phyloP scores from a whole-genome alignment of 2,113 vertebrate species.

The Microcebus jonahi region DNA sequence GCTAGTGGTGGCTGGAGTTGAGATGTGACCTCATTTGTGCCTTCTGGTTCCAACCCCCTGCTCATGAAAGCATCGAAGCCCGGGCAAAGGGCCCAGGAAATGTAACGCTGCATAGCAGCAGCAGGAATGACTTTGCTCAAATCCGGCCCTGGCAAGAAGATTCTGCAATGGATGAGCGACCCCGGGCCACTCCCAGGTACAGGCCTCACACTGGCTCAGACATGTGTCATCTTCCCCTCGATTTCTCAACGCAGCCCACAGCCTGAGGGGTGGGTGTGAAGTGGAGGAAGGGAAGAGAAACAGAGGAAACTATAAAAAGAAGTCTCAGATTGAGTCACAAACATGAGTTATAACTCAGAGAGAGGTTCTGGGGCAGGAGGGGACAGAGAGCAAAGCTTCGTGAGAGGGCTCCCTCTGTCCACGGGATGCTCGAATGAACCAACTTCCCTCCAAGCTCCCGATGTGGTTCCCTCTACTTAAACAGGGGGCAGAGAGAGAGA shows the following conservation, averaged over 20 bases:
- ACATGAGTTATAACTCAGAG: conserved; percentile 42
- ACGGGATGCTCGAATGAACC: background rate
- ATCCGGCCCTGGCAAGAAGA: background rate
- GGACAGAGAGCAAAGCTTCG: background rate
- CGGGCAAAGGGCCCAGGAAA: background rate
- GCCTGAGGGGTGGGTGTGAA: conserved; percentile 6
- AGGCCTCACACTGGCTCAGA: background rate
- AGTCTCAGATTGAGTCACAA: conserved; percentile 69
- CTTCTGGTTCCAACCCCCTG: background rate
- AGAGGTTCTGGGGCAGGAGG: background rate
- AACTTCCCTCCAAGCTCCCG: background rate
- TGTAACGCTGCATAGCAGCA: background rate
- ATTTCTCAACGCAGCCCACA: conserved; percentile 68
- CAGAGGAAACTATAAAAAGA: conserved; percentile 68
- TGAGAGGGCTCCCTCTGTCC: background rate
- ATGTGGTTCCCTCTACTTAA: background rate
- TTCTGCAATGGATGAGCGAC: background rate
- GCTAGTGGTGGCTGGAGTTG: background rate
- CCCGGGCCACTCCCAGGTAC: background rate
- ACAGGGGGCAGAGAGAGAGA: background rate
- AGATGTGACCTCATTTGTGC: background rate
- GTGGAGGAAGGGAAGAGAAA: conserved; percentile 46
- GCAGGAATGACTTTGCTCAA: background rate
- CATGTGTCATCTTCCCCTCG: conserved; percentile 11
- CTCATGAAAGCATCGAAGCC: background rate